Evolutionary conservation across 2,113 vertebrate genomes (phyloP), one percentile per base, ranked within the genome.

Genomic region (Microtus pennsylvanicus): DNA sequence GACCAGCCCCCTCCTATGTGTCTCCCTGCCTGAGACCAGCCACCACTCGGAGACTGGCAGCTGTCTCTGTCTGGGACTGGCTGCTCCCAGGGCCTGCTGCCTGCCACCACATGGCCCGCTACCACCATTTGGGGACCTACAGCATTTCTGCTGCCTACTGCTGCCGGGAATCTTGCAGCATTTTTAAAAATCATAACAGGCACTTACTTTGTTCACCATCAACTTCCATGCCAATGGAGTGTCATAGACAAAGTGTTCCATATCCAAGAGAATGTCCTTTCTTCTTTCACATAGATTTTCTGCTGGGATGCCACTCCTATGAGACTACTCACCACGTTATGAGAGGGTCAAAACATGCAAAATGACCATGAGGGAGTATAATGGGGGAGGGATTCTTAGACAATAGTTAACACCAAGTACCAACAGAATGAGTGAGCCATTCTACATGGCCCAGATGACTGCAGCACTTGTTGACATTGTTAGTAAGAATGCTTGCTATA

Each of bases 281-380:
- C 67, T 91, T 91, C 12, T 19, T 97, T 91, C n/a, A 24, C 77
- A n/a, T 82, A 74, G 74, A 75, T 94, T 96, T 13, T 5, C 45
- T 86, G 50, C 69, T 35, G 38, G 28, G 35, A 45, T 5, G 33
- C 7, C 33, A 35, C 13, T 63, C n/a, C 7, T 90, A 19, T 74
- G 67, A 89, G 82, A 78, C 22, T 70, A 91, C 89, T 75, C 10
- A 74, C 13, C 42, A 22, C 45, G 11, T 42, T 91, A 30, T 75
- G 61, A 91, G 28, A 87, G 77, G 38, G 90, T 45, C 45, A 89
- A 94, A 82, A 19, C 78, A 86, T 22, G 28, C 21, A 52, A 91
- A 83, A 58, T 52, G 28, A 30, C 45, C 76, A 47, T 30, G 38
- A 76, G n/a, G 26, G 75, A 16, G 4, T 28, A 38, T 63, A 88